Base-by-base conservation (phyloP, 2,797 vertebrate genomes). In the Hephaestus fuliginosus region DNA sequence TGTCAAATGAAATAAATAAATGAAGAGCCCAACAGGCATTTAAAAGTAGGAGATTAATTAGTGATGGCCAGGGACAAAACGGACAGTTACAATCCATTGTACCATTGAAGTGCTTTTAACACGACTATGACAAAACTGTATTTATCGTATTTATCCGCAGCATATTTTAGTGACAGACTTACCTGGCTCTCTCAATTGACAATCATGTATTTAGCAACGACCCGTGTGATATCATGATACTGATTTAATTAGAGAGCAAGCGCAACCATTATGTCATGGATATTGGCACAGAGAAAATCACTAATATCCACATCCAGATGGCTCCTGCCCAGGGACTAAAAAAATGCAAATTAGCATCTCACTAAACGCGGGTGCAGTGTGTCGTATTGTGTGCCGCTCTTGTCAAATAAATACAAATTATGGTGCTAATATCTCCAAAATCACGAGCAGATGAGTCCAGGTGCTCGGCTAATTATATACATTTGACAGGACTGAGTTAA, bases 401-500 rank as follows among this genome's bases (percentile, higher is more conserved):
- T 86, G 89, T 90, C 91, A 89, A 75, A 88, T 91, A 88, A 91
- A 90, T 77, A 87, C 82, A 84, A 89, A 85, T 90, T 74, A 89
- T 75, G 61, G 49, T 41, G 67, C 76, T 87, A 86, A 88, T 90
- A 68, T 82, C 36, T 25, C 41, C 30, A 51, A 83, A 90, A 87
- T 85, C 64, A 80, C 44, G 41, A 82, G 49, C 58, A 52, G 69
- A 78, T 41, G 49, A 76, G 78, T 78, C 91, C 89, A 92, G 90
- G 86, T 92, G 88, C 75, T 82, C 14, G 56, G 82, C 74, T 89
- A 88, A 93, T 93, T 89, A 80, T 71, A 76, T 76, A 74, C 68
- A 71, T 87, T 85, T 87, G 85, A 91, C 78, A 66, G 57, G 61
- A 39, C 76, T 55, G 67, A 85, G 74, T 80, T 90, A 87, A 92